Evolutionary conservation across 2,888 invertebrate species (phyloP).

Genomic region (Pristionchus japonicus): DNA sequence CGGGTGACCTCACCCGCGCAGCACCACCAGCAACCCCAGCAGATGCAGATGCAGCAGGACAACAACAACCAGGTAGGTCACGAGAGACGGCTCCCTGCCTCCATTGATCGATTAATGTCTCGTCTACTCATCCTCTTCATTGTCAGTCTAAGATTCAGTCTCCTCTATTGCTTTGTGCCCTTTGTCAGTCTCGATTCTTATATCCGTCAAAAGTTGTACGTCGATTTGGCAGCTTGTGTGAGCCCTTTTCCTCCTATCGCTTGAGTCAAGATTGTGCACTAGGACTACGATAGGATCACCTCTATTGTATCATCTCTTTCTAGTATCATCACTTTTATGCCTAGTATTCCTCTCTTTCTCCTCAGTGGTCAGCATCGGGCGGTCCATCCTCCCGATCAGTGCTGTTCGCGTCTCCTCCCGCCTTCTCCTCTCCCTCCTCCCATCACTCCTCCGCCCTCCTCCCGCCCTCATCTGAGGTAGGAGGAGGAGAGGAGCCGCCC

Average conservation of each 20-base stretch:
- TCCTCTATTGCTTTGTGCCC: no score
- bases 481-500: conserved; percentile 79
- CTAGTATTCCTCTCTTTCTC: not conserved
- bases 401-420: conserved; percentile 24
- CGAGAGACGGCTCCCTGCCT: not conserved
- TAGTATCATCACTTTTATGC: not conserved
- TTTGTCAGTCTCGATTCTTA: not conserved
- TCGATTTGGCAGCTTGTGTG: not conserved
- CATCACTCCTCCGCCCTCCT: conserved; percentile 50
- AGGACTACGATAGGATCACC: no score
- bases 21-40: conserved; percentile 13
- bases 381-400: conserved; percentile 18
- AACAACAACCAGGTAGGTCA: conserved; percentile 43
- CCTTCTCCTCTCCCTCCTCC: not conserved
- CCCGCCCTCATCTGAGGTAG: conserved; percentile 72
- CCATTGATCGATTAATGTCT: no score
- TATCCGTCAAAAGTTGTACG: not conserved
- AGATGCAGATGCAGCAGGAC: not conserved
- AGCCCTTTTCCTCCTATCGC: not conserved
- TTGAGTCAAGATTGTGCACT: not conserved
- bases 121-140: not conserved
- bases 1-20: conserved; percentile 45
- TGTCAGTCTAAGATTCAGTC: no score
- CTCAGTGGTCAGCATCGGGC: not conserved
- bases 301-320: not conserved